These are phyloP conservation scores for Sebastes reedi DNA, from an alignment of 2,797 vertebrate genomes.

Conservation along the genomic window DNA sequence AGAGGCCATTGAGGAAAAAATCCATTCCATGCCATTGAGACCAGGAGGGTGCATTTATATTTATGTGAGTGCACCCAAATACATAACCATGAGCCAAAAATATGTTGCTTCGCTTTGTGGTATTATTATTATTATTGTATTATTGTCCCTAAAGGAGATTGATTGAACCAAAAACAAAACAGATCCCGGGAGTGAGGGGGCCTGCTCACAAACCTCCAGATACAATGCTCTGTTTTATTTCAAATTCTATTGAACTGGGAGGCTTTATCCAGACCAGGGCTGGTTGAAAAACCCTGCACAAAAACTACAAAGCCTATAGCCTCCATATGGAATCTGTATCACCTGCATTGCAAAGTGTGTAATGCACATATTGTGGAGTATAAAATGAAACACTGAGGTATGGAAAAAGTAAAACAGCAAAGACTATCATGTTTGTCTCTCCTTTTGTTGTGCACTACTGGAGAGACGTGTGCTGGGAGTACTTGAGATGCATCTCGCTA, in stretches of 20 bases:
- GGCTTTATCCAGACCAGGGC: slow-evolving; percentile 16
- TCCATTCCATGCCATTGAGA: slow-evolving; percentile 25
- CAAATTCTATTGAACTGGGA: slow-evolving; percentile 43
- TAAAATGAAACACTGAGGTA: slow-evolving; percentile 7
- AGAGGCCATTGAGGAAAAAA: slow-evolving; percentile 11
- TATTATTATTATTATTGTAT: slow-evolving; percentile 24
- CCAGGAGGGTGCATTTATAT: slow-evolving; percentile 30
- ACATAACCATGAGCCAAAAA: slow-evolving; percentile 39
- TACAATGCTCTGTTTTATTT: slow-evolving; percentile 39
- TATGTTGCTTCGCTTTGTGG: slow-evolving; percentile 36
- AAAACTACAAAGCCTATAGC: slow-evolving; percentile 9
- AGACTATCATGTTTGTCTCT: slow-evolving; percentile 2
- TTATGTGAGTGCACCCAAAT: background rate
- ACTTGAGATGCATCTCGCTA: slow-evolving; percentile 41
- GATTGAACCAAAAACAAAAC: slow-evolving; percentile 42
- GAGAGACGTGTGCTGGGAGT: slow-evolving; percentile 19
- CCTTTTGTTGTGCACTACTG: slow-evolving; percentile 28
- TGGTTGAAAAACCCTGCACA: slow-evolving; percentile 13
- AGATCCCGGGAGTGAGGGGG: slow-evolving; percentile 7
- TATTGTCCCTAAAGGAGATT: slow-evolving; percentile 37
- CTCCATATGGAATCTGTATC: background rate
- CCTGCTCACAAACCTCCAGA: slow-evolving; percentile 6
- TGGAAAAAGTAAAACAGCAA: slow-evolving; percentile 21
- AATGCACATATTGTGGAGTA: background rate
- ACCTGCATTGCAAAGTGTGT: background rate